Conservation (phyloP, 2,797 vertebrate species). For the Enoplosus armatus region DNA sequence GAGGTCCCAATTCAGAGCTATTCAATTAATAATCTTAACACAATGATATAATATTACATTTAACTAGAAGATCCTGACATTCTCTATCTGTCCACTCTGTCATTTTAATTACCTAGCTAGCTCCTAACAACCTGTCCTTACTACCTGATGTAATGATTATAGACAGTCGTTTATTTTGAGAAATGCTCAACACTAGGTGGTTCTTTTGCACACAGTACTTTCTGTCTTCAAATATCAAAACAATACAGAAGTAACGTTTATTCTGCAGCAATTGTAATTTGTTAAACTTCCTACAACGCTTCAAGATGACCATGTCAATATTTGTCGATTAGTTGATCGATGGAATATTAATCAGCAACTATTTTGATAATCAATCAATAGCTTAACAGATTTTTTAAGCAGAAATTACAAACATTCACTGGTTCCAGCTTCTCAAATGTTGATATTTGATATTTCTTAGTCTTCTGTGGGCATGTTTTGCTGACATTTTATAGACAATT, state of each 20-base stretch:
- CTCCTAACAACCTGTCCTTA: not conserved
- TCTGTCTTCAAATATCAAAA: not conserved
- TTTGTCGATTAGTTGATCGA: not conserved
- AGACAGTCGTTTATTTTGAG: not conserved
- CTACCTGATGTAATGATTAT: not conserved
- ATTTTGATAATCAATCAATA: not conserved
- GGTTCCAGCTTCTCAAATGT: not conserved
- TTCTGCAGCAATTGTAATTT: not conserved
- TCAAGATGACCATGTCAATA: not conserved
- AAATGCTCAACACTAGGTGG: not conserved
- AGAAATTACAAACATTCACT: not conserved
- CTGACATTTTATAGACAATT: not conserved
- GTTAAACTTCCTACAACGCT: not conserved
- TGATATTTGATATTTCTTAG: not conserved
- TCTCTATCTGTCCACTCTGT: not conserved
- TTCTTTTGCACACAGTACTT: not conserved
- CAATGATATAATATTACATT: not conserved
- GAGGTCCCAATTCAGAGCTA: not conserved
- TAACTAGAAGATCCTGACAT: not conserved
- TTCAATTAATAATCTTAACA: slow-evolving; percentile 20
- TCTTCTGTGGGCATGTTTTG: too few species aligned
- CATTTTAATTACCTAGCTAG: not conserved
- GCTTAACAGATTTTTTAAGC: not conserved
- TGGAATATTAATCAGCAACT: not conserved
- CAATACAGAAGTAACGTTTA: not conserved